Conservation (phyloP, 2,113 vertebrate species). For the Okapia johnstoni region DNA sequence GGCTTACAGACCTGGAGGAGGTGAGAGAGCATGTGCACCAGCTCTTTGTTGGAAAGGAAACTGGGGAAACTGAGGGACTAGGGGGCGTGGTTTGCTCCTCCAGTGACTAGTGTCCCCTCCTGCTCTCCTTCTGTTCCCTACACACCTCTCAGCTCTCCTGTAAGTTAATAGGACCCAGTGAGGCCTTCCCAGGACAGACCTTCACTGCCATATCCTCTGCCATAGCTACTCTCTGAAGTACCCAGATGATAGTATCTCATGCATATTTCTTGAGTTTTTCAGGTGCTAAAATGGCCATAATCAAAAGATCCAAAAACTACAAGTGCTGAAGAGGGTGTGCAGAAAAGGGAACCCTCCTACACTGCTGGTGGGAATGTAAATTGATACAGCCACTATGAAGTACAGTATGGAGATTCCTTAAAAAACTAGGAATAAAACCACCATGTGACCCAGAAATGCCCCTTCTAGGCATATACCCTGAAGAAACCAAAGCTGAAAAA, state of each 20-base stretch:
- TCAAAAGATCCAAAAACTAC: background rate
- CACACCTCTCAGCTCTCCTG: background rate
- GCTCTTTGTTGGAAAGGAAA: background rate
- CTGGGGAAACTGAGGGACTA: background rate
- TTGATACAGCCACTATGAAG: background rate
- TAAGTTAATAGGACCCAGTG: too few relatives aligned
- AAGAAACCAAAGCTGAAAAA: background rate
- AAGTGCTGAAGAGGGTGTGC: background rate
- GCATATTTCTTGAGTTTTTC: background rate
- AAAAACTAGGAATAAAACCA: background rate
- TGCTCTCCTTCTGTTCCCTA: background rate
- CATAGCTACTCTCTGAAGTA: background rate
- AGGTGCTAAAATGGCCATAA: background rate
- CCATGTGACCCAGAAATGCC: background rate
- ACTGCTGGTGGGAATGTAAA: background rate
- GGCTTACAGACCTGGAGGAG: background rate
- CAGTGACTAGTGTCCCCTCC: background rate
- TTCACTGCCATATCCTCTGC: background rate
- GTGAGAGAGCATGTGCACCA: background rate
- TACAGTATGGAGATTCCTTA: background rate
- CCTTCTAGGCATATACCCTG: background rate
- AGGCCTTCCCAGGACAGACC: background rate
- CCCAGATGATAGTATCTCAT: background rate
- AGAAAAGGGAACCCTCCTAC: background rate
- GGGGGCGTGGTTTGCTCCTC: background rate